These are phyloP conservation scores for Triplophysa tibetana DNA, from an alignment of 2,113 vertebrate genomes.

Conservation along the genomic window DNA sequence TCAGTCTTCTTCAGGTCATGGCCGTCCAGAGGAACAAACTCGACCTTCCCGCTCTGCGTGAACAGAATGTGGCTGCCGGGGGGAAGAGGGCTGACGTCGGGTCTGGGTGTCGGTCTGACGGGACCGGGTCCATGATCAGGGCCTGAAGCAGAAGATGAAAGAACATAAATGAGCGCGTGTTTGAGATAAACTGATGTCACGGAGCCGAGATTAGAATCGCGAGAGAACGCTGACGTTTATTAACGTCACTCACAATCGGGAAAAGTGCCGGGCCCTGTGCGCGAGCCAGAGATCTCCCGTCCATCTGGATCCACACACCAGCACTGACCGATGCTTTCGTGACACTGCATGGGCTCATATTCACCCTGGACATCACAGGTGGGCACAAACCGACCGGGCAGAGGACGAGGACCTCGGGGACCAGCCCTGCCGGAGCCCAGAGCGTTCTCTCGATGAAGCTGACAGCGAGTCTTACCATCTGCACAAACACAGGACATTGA, in stretches of 20 bases:
- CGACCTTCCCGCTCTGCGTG: constrained; percentile 90
- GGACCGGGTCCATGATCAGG: constrained; percentile 59
- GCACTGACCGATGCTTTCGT: constrained; percentile 79
- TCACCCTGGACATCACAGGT: constrained; percentile 82
- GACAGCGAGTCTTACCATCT: constrained; percentile 80
- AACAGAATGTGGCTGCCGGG: constrained; percentile 86
- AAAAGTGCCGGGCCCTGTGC: constrained; percentile 71
- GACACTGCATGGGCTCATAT: constrained; percentile 86
- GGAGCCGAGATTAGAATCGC: too few species aligned
- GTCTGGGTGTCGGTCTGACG: constrained; percentile 79
- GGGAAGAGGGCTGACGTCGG: constrained; percentile 77
- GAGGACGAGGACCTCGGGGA: constrained; percentile 57
- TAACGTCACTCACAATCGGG: constrained; percentile 82
- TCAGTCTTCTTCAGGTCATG: constrained; percentile 77
- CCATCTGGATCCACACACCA: constrained; percentile 91
- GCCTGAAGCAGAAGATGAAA: constrained; percentile 1
- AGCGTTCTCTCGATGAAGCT: constrained; percentile 74
- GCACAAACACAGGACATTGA: not conserved
- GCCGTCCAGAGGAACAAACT: constrained; percentile 82
- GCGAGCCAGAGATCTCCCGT: constrained; percentile 83
- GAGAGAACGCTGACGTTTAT: too few species aligned
- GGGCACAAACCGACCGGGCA: constrained; percentile 74
- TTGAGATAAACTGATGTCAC: not conserved
- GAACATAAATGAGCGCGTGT: not conserved
- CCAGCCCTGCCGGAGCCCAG: constrained; percentile 26